Base-by-base conservation (phyloP, 2,888 invertebrate genomes). In the Cephonodes hylas region DNA sequence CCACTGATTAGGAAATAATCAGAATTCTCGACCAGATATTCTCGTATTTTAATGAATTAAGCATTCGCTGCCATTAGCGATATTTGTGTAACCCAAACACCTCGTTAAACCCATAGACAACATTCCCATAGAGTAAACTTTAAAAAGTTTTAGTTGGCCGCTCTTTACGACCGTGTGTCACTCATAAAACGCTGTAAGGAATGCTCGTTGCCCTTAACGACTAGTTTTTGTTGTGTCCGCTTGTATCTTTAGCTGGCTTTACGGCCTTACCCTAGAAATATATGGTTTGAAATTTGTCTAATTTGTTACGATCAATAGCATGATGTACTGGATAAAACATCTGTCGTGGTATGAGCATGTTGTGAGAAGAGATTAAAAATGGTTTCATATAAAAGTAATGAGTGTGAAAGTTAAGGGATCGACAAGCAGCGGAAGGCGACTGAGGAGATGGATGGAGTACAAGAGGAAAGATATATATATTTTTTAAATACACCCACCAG, bases 221-320 rank as follows among this genome's bases (percentile, higher is more conserved):
- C 69, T 68, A 56, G 62, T 71, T 78, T 79, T 77, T 73, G 66
- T 70, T 76, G 64, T 72, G 66, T 68, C 66, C 69, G 63, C 61
- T 66, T 63, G 63, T 68, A 64, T 70, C 74, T 72, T 71, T 66
- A 57, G 59, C 58, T 10, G 20, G 42, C 42, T 60, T 60, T 60
- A 60, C 53, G 23, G 42, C 27, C 13, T 48, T 53, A 53, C 60
- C 27, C 60, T 60, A 53, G 60, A 46, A 45, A 59, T 59, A n/a
- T 58, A 42, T 58, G 42, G 18, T 20, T 53, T 53, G 53, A 53
- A 31, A 31, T 31, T 31, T 53, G 53, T 31, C 53, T 31, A 27
- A 53, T 31, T 18, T 53, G 31, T 31, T 53, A 10, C 18, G 7
- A 20, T 44, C 44, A 7, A 10, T 8, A 20, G 20, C 20, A 3